Base-by-base conservation (phyloP, 2,888 invertebrate species). In the Sisyra terminalis region DNA sequence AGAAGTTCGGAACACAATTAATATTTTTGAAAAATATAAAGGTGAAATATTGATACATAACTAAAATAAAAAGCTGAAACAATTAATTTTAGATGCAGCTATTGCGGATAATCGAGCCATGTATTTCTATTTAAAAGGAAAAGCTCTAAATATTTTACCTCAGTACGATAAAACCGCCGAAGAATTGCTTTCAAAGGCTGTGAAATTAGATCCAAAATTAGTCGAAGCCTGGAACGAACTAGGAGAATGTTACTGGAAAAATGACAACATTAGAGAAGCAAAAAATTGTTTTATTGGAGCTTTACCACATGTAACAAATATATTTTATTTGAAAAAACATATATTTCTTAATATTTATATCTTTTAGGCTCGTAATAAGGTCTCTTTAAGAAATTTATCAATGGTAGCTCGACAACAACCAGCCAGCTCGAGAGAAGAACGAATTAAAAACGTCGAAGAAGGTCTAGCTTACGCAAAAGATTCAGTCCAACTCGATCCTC, bases 221-320 rank as follows among this genome's bases (percentile, higher is more conserved):
- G 73, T 82, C 0, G 79, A 80, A 42, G 87, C 87, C 0, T 90
- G 89, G 89, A 88, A 88, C 55, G 82, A 88, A 57, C 66, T 92
- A 1, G 90, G 90, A 1, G 87, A 88, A 59, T 83, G 82, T 55
- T 86, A 84, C 57, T 88, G 86, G 80, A 89, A 89, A 61, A 83
- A 82, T 54, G 74, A 79, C 55, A 83, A 89, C 55, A 65, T 85
- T 5, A 69, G 73, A 48, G 81, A 82, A 52, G 86, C 90, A 0
- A 79, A 77, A 54, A 82, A 79, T 51, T 88, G 88, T 59, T 89
- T 89, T 59, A 72, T 77, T 52, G 80, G 82, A 39, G 87, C 82
- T 45, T 60, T 82, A 45, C 72, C 73, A 55, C 74, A 79, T 61
- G 82, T 81, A 60, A 60, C 65, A 61, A 43, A 29, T 30, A 29